A percentile compares a stretch with the other conserved stretches of the same genome.
These are phyloP conservation scores for Pachyuromys duprasi DNA, from an alignment of 2,797 vertebrate genomes.

Conservation along the genomic window DNA sequence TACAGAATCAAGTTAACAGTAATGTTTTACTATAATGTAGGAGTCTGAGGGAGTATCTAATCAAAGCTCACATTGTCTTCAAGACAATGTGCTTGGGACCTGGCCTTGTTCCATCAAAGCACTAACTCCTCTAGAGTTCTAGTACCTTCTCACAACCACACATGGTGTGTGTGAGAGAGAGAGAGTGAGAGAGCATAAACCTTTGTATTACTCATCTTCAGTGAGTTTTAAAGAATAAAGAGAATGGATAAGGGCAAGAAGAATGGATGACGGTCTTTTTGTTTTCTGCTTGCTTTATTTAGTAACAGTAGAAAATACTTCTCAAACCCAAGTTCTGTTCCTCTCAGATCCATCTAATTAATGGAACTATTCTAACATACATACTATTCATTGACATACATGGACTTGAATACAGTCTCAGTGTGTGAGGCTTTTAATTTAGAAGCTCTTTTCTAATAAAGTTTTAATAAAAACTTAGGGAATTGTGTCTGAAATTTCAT, in stretches of 20 bases:
- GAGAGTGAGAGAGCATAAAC: no score
- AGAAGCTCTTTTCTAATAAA: neutral
- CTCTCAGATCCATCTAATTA: neutral
- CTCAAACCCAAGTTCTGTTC: neutral
- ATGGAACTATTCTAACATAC: neutral
- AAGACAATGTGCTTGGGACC: neutral
- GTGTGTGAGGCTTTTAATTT: neutral
- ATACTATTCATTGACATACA: neutral
- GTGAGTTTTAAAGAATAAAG: conserved; percentile 25
- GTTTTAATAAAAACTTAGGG: neutral
- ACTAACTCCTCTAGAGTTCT: neutral
- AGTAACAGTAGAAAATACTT: conserved; percentile 18
- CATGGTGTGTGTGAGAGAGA: no score
- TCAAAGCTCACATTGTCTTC: neutral
- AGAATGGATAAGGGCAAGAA: neutral
- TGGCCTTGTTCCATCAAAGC: neutral
- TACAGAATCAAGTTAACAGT: conserved; percentile 14
- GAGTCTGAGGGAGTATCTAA: neutral
- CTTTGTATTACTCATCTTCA: neutral
- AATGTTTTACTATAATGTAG: conserved; percentile 26
- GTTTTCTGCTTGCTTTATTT: conserved; percentile 12
- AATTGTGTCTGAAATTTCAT: neutral
- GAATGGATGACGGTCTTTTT: neutral
- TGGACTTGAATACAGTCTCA: neutral
- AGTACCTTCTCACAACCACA: neutral